Evolutionary conservation across 2,113 vertebrate species (phyloP).

Genomic region (Gymnorhina tibicen): DNA sequence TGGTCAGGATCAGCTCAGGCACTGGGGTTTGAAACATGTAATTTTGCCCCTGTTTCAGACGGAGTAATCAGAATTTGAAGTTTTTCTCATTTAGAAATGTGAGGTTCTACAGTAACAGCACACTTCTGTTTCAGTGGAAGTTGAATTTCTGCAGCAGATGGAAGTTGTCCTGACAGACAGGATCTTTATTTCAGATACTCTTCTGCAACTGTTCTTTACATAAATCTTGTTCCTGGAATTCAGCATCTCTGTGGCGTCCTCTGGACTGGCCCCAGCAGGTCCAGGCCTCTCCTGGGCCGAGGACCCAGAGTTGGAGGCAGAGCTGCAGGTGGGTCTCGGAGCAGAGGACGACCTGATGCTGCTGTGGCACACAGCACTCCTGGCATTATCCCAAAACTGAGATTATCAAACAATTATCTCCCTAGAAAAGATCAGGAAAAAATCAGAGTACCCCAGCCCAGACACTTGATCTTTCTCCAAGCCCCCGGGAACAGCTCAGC

Average conservation of each 20-base stretch:
- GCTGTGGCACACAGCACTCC: rapidly evolving
- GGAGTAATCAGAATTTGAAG: not conserved
- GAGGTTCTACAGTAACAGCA: not conserved
- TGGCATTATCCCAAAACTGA: not conserved
- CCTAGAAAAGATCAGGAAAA: not conserved
- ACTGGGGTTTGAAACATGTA: not conserved
- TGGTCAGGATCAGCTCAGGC: not conserved
- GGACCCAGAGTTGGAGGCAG: not conserved
- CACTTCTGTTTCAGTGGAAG: not conserved
- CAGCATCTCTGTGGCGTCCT: not conserved
- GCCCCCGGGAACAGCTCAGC: not conserved
- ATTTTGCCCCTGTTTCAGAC: not conserved
- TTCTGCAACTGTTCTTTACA: not conserved
- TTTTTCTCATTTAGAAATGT: not conserved
- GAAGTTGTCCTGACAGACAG: not conserved
- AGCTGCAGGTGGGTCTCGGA: not conserved
- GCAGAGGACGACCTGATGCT: not conserved
- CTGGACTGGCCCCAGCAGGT: not conserved
- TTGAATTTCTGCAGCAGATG: not conserved
- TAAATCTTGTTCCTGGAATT: not conserved
- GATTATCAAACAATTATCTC: not conserved
- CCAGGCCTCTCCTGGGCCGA: not conserved
- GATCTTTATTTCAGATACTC: not conserved
- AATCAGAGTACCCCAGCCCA: not conserved
- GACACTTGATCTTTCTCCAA: not conserved